Conservation (phyloP, 2,113 vertebrate genomes). For the Odocoileus virginianus region DNA sequence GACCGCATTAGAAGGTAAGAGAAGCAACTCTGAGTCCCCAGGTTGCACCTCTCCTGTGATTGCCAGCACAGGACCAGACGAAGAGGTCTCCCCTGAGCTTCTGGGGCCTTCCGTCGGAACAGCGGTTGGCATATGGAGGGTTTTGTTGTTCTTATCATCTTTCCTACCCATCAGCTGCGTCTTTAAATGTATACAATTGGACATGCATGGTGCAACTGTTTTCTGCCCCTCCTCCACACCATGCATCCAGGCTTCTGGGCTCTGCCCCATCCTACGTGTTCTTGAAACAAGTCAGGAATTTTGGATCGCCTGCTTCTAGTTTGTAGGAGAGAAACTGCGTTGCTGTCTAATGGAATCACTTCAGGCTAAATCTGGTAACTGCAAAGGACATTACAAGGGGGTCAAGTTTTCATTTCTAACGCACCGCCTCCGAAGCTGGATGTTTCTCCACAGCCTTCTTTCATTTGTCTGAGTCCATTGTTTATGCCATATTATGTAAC, state of each 20-base stretch:
- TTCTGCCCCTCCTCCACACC: neutral
- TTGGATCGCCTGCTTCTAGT: neutral
- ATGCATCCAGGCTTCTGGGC: neutral
- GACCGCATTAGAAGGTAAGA: neutral
- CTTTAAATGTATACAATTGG: neutral
- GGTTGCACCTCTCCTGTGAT: too few species aligned
- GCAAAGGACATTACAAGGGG: neutral
- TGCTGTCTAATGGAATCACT: neutral
- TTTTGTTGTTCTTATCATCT: neutral
- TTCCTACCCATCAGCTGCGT: neutral
- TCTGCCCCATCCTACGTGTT: neutral
- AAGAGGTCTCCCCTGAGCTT: neutral
- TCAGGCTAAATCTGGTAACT: neutral
- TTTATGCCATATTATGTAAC: neutral
- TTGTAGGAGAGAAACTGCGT: neutral
- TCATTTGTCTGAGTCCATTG: neutral
- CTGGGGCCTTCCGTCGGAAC: neutral
- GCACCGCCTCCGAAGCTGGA: neutral
- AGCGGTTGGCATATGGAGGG: neutral
- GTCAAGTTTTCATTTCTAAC: neutral
- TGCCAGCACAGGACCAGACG: neutral
- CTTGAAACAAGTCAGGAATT: neutral
- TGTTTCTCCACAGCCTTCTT: neutral
- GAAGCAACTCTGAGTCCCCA: neutral
- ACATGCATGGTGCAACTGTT: neutral